phyloP scores from a whole-genome alignment of 2,113 vertebrate genomes.

The Scalopus aquaticus region DNA sequence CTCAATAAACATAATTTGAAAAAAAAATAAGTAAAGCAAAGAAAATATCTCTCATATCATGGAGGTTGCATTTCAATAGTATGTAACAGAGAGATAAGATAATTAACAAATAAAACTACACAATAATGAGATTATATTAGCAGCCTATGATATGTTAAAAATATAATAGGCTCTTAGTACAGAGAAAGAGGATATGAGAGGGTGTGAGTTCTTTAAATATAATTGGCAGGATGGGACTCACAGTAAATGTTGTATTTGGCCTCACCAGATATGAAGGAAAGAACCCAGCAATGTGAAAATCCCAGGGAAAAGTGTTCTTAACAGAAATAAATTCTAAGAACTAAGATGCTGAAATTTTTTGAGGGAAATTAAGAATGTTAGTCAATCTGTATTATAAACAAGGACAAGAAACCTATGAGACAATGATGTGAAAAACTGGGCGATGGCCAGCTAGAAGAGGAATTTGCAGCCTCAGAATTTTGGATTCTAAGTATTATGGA shows the following conservation, averaged over 20 bases:
- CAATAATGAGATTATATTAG: background rate
- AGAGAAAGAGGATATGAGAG: background rate
- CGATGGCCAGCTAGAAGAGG: background rate
- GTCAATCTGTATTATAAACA: background rate
- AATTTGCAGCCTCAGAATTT: background rate
- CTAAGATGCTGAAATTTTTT: background rate
- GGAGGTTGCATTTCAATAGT: background rate
- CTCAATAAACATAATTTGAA: too few relatives aligned
- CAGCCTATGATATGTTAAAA: background rate
- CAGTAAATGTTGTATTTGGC: background rate
- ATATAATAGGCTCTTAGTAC: background rate
- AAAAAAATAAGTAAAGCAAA: too few relatives aligned
- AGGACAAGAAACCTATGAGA: background rate
- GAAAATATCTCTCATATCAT: background rate
- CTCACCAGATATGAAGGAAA: background rate
- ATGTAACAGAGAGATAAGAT: background rate
- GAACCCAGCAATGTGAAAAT: background rate
- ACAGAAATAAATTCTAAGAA: background rate
- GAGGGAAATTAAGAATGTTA: background rate
- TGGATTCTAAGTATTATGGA: background rate
- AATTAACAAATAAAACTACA: conserved; percentile 4
- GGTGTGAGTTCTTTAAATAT: background rate
- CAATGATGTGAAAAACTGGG: background rate
- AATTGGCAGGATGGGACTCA: background rate
- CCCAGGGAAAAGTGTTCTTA: background rate